A percentile compares a stretch with the other conserved stretches of the same genome.
Evolutionary conservation across 2,113 vertebrate genomes (phyloP).

Genomic region (Promerops cafer): DNA sequence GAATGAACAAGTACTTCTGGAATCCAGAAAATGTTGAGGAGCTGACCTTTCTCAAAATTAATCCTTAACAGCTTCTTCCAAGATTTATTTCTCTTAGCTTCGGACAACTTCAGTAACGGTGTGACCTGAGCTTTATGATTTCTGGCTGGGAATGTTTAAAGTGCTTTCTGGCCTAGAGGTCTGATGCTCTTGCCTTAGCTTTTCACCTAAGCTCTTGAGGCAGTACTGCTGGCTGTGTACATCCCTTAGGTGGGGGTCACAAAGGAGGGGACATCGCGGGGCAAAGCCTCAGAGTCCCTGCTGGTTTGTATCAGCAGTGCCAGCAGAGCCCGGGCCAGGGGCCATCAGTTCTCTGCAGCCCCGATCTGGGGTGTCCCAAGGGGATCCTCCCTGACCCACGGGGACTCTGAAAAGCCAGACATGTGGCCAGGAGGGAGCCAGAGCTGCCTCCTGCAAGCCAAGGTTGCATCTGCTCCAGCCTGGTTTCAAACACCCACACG

Average conservation of each 20-base stretch:
- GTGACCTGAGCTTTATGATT: not conserved
- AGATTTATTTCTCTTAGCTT: slow-evolving; percentile 18
- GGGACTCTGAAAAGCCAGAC: not conserved
- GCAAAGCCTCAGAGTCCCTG: not conserved
- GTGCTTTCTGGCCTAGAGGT: not conserved
- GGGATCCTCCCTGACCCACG: not conserved
- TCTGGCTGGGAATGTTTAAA: not conserved
- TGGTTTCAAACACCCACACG: fast-evolving
- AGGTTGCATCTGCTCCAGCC: not conserved
- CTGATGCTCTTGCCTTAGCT: not conserved
- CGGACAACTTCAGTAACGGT: not conserved
- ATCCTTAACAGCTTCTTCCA: not conserved
- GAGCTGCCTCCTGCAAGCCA: not conserved
- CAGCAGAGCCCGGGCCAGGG: not conserved
- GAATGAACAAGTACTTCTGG: slow-evolving; percentile 28
- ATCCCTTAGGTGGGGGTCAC: not conserved
- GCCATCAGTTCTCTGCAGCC: not conserved
- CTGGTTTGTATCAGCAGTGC: not conserved
- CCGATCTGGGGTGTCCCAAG: not conserved
- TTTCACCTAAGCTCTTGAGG: not conserved
- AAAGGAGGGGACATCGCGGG: not conserved
- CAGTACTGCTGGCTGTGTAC: not conserved
- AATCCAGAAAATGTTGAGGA: slow-evolving; percentile 23
- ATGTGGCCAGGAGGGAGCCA: not conserved
- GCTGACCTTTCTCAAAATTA: slow-evolving; percentile 41